Evolutionary conservation across 2,888 invertebrate species (phyloP).

Genomic region (Smittia sp.): DNA sequence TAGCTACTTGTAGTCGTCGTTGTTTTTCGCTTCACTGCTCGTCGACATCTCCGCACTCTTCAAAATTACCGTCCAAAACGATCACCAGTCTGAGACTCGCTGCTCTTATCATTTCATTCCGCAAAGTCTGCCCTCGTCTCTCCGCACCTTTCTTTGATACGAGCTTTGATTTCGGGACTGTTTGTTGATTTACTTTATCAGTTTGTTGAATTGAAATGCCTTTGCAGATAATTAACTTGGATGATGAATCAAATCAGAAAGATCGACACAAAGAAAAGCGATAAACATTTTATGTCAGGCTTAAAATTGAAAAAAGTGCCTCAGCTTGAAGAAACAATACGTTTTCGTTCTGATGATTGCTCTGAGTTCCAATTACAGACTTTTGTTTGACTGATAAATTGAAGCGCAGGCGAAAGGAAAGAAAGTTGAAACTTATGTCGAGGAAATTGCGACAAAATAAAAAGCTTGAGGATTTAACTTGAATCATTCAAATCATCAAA

Average conservation of each 20-base stretch:
- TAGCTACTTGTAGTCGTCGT: not conserved
- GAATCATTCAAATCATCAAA: not conserved
- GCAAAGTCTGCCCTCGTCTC: not conserved
- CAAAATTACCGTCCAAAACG: slow-evolving; percentile 14
- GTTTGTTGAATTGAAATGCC: slow-evolving; percentile 1
- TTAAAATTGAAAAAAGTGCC: slow-evolving; percentile 20
- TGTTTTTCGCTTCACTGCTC: not conserved
- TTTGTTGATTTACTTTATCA: not conserved
- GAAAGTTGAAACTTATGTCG: not conserved
- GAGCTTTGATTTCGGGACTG: not conserved
- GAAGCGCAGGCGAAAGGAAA: not conserved
- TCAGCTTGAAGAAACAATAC: not conserved
- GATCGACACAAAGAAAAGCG: not conserved
- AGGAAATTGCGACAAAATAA: not conserved
- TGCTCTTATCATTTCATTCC: not conserved
- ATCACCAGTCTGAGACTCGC: slow-evolving; percentile 17
- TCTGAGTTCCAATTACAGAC: not conserved
- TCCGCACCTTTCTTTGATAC: not conserved
- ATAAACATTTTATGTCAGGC: not conserved
- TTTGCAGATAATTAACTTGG: not conserved
- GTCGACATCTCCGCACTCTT: not conserved
- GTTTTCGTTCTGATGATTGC: not conserved
- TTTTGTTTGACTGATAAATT: not conserved
- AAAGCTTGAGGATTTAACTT: not conserved
- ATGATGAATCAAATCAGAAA: not conserved